Evolutionary conservation across 2,113 vertebrate genomes (phyloP).

Genomic region (Colius striatus): DNA sequence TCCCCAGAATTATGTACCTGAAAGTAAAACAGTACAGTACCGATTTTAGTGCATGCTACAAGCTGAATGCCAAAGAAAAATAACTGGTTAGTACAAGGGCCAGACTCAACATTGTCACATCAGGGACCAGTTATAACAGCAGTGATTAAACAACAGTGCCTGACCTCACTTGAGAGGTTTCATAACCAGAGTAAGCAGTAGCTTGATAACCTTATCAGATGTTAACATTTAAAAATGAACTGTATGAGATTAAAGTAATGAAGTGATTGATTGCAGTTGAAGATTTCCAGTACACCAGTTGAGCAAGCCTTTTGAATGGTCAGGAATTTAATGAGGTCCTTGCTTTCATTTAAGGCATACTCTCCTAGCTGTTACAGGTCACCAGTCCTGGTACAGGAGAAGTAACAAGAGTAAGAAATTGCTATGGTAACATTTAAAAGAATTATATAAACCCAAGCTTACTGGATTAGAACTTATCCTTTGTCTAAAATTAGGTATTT

Average conservation of each 20-base stretch:
- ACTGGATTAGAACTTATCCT: not conserved
- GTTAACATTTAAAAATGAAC: not conserved
- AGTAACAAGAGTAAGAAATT: not conserved
- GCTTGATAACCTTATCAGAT: not conserved
- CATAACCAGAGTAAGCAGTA: not conserved
- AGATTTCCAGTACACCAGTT: not conserved
- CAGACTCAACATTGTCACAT: not conserved
- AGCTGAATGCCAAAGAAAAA: not conserved
- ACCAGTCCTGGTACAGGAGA: not conserved
- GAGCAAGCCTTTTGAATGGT: not conserved
- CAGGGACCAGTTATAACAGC: not conserved
- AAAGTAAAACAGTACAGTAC: not conserved
- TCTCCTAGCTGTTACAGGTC: not conserved
- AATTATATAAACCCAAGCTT: not conserved
- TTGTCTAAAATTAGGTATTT: not conserved
- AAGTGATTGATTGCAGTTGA: not conserved
- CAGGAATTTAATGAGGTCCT: not conserved
- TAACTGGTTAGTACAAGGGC: not conserved
- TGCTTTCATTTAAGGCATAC: not conserved
- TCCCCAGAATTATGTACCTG: not conserved
- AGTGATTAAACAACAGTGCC: not conserved
- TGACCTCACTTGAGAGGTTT: not conserved
- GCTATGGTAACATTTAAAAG: not conserved
- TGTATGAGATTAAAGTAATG: not conserved
- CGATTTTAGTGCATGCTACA: rapidly evolving